These are phyloP conservation scores for Ophiodon elongatus DNA, from an alignment of 2,113 vertebrate genomes.

Conservation along the genomic window DNA sequence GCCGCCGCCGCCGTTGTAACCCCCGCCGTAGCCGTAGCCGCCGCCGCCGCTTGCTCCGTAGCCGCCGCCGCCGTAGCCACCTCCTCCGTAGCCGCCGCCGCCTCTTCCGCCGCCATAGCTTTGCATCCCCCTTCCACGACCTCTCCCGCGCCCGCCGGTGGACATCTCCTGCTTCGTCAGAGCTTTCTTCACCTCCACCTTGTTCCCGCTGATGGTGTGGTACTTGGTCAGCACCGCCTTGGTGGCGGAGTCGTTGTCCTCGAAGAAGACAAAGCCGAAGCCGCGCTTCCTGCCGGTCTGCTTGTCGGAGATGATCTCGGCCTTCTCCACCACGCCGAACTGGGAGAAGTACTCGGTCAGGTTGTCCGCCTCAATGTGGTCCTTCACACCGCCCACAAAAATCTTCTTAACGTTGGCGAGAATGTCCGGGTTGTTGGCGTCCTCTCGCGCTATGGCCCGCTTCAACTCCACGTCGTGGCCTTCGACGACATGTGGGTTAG, in stretches of 20 bases:
- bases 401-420: constrained; percentile 97
- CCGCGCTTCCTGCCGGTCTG: constrained; percentile 95
- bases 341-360: constrained; percentile 94
- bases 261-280: constrained; percentile 97
- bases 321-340: constrained; percentile 94
- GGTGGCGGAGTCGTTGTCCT: constrained; percentile 94
- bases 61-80: constrained; percentile 86
- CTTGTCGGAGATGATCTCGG: constrained; percentile 97
- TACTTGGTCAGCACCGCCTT: constrained; percentile 94
- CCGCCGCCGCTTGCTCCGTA: constrained; percentile 84
- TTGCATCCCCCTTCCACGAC: constrained; percentile 89
- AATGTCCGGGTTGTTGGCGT: constrained; percentile 93
- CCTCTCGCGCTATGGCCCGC: constrained; percentile 92
- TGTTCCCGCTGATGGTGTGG: constrained; percentile 92
- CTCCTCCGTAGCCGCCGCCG: constrained; percentile 85
- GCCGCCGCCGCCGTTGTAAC: constrained; percentile 71
- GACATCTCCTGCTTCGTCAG: constrained; percentile 91
- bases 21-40: constrained; percentile 84
- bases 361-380: constrained; percentile 91
- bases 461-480: constrained; percentile 95
- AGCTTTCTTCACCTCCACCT: constrained; percentile 95
- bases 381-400: constrained; percentile 96
- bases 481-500: constrained; percentile 93
- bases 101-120: constrained; percentile 87
- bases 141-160: constrained; percentile 73